These are phyloP conservation scores for Euwallacea fornicatus DNA, from an alignment of 1,140 invertebrate genomes.

Conservation along the genomic window DNA sequence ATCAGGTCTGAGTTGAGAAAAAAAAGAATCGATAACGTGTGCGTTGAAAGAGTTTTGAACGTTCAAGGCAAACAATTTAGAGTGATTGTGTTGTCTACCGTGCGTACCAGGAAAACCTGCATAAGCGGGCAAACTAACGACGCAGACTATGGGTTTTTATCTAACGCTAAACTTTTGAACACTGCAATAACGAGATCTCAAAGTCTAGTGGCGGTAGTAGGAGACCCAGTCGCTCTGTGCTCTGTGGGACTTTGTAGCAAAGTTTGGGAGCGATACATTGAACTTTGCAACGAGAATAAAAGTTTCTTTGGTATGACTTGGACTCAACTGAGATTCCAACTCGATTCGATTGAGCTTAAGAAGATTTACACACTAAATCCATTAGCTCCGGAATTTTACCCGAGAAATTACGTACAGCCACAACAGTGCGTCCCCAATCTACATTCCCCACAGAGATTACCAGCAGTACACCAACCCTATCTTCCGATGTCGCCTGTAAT, in stretches of 20 bases:
- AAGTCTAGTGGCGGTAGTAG: slow-evolving; percentile 84
- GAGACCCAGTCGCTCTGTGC: slow-evolving; percentile 83
- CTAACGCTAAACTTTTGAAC: slow-evolving; percentile 82
- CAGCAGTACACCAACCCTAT: background rate
- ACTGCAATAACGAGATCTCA: slow-evolving; percentile 86
- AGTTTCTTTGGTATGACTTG: slow-evolving; percentile 77
- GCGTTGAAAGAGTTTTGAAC: slow-evolving; percentile 84
- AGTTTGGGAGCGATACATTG: slow-evolving; percentile 82
- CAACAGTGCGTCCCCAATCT: background rate
- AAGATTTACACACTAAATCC: slow-evolving; percentile 80
- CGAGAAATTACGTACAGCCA: slow-evolving; percentile 46
- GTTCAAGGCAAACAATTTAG: slow-evolving; percentile 90
- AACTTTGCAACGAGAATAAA: slow-evolving; percentile 72
- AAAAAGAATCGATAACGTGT: slow-evolving; percentile 71
- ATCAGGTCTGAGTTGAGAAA: slow-evolving; percentile 80
- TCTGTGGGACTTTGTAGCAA: slow-evolving; percentile 82
- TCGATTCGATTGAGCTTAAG: slow-evolving; percentile 74
- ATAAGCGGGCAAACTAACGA: slow-evolving; percentile 62
- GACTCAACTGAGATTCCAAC: slow-evolving; percentile 65
- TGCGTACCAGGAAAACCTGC: slow-evolving; percentile 76
- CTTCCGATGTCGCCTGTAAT: background rate
- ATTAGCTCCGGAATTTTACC: slow-evolving; percentile 78
- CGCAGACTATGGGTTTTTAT: slow-evolving; percentile 82
- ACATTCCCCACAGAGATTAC: background rate
- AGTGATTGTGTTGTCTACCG: slow-evolving; percentile 82